Percentiles rank a stretch among this genome's conserved stretches.
Conservation (phyloP, 2,113 vertebrate species). For the Apteryx owenii region DNA sequence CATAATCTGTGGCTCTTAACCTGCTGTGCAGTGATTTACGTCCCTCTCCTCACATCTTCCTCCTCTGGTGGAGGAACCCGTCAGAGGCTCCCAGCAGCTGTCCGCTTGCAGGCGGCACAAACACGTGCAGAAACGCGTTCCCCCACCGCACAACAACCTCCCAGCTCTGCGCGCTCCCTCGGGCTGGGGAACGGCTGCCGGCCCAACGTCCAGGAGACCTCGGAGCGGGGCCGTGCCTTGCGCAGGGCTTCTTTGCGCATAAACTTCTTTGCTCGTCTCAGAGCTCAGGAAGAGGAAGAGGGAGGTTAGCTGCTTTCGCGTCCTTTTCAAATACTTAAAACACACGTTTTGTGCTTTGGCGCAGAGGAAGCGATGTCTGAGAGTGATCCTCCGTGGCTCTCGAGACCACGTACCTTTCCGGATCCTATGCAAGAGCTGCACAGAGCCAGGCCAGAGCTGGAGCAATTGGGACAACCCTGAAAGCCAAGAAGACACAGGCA, state of each 20-base stretch:
- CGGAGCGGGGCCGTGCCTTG: neutral
- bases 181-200: fast-evolving
- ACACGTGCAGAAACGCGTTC: neutral
- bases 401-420: neutral
- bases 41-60: neutral
- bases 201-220: neutral
- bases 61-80: neutral
- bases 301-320: too few species aligned
- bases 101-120: neutral
- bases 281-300: neutral
- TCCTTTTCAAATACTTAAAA: neutral
- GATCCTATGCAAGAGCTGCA: neutral
- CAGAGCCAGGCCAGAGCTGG: neutral
- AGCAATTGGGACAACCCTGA: neutral
- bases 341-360: neutral
- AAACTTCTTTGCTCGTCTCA: neutral
- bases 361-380: fast-evolving
- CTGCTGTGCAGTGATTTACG: neutral
- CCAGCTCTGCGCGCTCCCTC: neutral
- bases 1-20: neutral
- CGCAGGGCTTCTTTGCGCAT: neutral
- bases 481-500: neutral
- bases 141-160: too few species aligned
- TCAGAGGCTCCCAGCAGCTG: neutral
- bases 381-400: neutral